Conservation (phyloP, 2,113 vertebrate genomes). For the Mionectes macconnelli region DNA sequence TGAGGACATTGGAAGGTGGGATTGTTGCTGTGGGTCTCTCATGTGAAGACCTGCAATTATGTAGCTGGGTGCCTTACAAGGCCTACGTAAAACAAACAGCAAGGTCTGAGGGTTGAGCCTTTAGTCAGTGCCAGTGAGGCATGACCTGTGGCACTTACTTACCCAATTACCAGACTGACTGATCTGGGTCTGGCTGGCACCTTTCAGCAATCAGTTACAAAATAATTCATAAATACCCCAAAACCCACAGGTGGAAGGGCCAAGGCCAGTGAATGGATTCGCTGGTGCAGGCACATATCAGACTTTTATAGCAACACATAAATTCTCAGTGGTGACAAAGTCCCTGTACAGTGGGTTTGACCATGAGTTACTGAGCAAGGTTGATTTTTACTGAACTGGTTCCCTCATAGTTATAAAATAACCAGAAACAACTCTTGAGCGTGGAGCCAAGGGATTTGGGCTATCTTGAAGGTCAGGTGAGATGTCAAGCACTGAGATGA, state of each 20-base stretch:
- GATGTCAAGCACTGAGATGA: not conserved
- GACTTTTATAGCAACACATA: not conserved
- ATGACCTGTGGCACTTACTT: not conserved
- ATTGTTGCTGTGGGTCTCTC: not conserved
- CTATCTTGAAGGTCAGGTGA: not conserved
- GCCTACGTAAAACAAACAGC: not conserved
- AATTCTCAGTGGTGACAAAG: not conserved
- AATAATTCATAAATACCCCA: not conserved
- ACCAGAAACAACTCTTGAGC: not conserved
- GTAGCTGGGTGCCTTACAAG: not conserved
- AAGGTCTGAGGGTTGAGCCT: not conserved
- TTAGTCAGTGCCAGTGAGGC: not conserved
- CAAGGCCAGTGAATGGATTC: not conserved
- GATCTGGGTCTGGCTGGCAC: not conserved
- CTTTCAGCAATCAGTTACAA: not conserved
- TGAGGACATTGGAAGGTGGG: not conserved
- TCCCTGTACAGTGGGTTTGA: not conserved
- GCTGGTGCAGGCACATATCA: rapidly evolving
- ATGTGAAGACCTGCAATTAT: not conserved
- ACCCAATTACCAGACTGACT: not conserved
- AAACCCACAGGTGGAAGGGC: not conserved
- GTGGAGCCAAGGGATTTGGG: not conserved
- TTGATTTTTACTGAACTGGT: not conserved
- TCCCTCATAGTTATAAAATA: not conserved
- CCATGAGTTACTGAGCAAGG: not conserved